Conservation (phyloP, 2,113 vertebrate genomes). For the Saguinus midas region DNA sequence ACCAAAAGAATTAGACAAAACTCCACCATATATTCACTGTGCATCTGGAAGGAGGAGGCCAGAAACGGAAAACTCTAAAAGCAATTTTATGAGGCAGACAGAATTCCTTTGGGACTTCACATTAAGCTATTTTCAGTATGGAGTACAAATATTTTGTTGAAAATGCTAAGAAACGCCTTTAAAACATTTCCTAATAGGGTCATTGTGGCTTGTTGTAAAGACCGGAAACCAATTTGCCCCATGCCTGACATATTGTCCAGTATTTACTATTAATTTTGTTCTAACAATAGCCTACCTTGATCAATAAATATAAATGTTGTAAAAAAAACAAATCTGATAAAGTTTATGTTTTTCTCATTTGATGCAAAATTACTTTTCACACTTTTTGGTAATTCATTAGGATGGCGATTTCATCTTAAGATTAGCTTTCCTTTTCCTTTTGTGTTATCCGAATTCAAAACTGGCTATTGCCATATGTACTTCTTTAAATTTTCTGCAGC, state of each 20-base stretch:
- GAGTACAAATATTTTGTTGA: conserved; percentile 75
- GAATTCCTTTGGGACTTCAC: conserved; percentile 68
- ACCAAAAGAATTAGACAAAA: conserved; percentile 18
- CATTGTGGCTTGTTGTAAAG: conserved; percentile 17
- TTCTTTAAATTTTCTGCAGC: not conserved
- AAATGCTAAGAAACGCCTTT: conserved; percentile 70
- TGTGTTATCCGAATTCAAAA: conserved; percentile 11
- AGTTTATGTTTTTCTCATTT: not conserved
- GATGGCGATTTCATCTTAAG: not conserved
- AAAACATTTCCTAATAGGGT: conserved; percentile 77
- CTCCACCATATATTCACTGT: not conserved
- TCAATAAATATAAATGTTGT: not conserved
- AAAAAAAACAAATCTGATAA: not conserved
- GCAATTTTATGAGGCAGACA: conserved; percentile 60
- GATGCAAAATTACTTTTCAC: not conserved
- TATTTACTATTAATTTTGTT: not conserved
- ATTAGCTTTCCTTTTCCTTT: not conserved
- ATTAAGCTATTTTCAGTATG: conserved; percentile 72
- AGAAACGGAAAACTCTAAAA: conserved; percentile 49
- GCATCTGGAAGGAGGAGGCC: conserved; percentile 18
- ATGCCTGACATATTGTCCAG: not conserved
- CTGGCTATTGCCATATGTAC: not conserved
- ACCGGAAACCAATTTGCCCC: conserved; percentile 25
- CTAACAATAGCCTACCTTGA: not conserved
- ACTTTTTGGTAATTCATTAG: not conserved